Conservation (phyloP, 1,140 invertebrate genomes). For the Agraylea sexmaculata region DNA sequence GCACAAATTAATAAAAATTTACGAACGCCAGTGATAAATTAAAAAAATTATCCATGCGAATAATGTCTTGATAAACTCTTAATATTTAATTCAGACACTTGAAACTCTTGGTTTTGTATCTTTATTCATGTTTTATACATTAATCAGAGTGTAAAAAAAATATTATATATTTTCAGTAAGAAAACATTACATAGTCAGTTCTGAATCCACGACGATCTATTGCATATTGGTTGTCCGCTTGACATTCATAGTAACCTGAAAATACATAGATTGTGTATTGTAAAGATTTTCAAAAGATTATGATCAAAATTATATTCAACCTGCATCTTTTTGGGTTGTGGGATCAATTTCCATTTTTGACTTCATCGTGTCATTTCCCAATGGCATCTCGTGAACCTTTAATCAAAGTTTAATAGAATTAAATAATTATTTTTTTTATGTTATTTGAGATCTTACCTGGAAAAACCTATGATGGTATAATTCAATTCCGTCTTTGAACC, state of each 20-base stretch:
- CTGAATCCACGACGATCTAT: slow-evolving; percentile 58
- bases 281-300: background rate
- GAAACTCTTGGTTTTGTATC: too few relatives aligned
- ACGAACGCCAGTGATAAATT: too few relatives aligned
- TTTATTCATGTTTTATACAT: too few relatives aligned
- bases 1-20: too few relatives aligned
- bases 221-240: slow-evolving; percentile 65
- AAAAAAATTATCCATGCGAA: too few relatives aligned
- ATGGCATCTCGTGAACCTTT: slow-evolving; percentile 67
- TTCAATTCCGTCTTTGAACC: slow-evolving; percentile 70
- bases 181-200: slow-evolving; percentile 57
- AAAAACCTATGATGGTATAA: slow-evolving; percentile 67
- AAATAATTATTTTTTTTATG: slow-evolving; percentile 5
- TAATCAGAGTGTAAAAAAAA: too few relatives aligned
- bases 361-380: slow-evolving; percentile 58
- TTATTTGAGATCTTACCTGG: slow-evolving; percentile 29
- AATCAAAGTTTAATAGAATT: slow-evolving; percentile 12
- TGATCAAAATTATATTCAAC: slow-evolving; percentile 2
- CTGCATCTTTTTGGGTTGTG: slow-evolving; percentile 70
- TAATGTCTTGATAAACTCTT: too few relatives aligned
- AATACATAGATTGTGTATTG: slow-evolving; percentile 24
- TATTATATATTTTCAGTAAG: slow-evolving; percentile 40
- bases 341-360: slow-evolving; percentile 81
- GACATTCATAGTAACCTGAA: slow-evolving; percentile 60
- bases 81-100: too few relatives aligned